These are phyloP conservation scores for Dysmachus trigonus DNA, from an alignment of 2,888 invertebrate species.

Conservation along the genomic window DNA sequence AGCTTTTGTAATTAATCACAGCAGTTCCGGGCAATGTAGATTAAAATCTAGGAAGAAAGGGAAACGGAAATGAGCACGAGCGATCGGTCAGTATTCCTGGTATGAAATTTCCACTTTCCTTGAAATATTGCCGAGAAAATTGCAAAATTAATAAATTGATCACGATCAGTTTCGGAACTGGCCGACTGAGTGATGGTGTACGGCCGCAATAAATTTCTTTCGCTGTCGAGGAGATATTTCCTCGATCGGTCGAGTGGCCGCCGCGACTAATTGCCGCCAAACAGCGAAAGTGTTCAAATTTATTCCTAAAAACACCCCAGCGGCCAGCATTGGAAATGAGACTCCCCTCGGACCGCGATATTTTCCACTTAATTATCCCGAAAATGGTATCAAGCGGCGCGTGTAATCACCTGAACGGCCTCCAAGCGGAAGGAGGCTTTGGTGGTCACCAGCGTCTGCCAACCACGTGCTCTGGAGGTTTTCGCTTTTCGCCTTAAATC, in stretches of 20 bases:
- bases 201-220: not conserved
- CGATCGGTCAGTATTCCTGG: not conserved
- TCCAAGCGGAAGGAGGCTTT: not conserved
- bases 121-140: not conserved
- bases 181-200: not conserved
- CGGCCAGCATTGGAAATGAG: not conserved
- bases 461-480: not conserved
- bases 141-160: not conserved
- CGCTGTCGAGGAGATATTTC: not conserved
- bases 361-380: constrained; percentile 18
- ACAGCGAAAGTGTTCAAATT: not conserved
- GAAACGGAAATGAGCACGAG: not conserved
- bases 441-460: not conserved
- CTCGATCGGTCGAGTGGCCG: not conserved
- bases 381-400: constrained; percentile 35
- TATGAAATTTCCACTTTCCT: not conserved
- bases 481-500: not conserved
- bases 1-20: not conserved
- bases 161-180: not conserved
- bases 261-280: not conserved
- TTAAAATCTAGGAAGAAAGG: not conserved
- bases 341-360: not conserved
- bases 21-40: not conserved
- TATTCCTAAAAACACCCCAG: not conserved
- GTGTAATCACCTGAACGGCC: not conserved